Evolutionary conservation across 1,140 invertebrate genomes (phyloP), one percentile per base, ranked within the genome.

Genomic region (Maconellicoccus hirsutus): DNA sequence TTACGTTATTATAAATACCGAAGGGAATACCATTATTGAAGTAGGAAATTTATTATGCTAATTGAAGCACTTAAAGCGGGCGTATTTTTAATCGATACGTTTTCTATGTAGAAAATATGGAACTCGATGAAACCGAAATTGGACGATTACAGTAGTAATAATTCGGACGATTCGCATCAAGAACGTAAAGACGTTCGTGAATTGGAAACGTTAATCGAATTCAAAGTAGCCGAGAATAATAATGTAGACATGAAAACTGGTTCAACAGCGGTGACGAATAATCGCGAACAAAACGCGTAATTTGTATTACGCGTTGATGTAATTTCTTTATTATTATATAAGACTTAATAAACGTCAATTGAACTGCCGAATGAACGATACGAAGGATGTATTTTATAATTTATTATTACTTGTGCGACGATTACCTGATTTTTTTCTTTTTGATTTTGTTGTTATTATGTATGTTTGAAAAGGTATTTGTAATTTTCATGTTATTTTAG

Each of bases 11-110:
- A 76, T 85, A 71, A 84, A 84, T 75, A 82, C 91, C 14, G 83
- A 87, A 71, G 92, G 92, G 69, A 80, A 84, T 22, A 88, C 80
- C 71, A 82, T 91, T 29, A 80, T 82, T 76, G 85, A 92, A 82
- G 92, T 94, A 81, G 77, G 72, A 33, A 27, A 10, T 26, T 71
- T 19, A 10, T 25, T 33, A 6, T 61, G n/a, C n/a, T n/a, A n/a
- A n/a, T n/a, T n/a, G n/a, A n/a, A n/a, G n/a, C n/a, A n/a, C 19
- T 59, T 71, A 23, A 59, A 59, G n/a, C 42, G 39, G 27, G 16
- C 4, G n/a, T 23, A 25, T 22, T 66, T 12, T 25, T 22, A 27
- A 59, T 39, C 27, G 25, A 66, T 33, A 33, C 22, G 33, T 63
- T 69, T 73, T 52, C 7, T 71, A 70, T 74, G 21, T 42, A 76